Percentiles rank a stretch among this genome's conserved stretches.
Evolutionary conservation across 2,113 vertebrate genomes (phyloP).

Genomic region (Engraulis encrasicolus): DNA sequence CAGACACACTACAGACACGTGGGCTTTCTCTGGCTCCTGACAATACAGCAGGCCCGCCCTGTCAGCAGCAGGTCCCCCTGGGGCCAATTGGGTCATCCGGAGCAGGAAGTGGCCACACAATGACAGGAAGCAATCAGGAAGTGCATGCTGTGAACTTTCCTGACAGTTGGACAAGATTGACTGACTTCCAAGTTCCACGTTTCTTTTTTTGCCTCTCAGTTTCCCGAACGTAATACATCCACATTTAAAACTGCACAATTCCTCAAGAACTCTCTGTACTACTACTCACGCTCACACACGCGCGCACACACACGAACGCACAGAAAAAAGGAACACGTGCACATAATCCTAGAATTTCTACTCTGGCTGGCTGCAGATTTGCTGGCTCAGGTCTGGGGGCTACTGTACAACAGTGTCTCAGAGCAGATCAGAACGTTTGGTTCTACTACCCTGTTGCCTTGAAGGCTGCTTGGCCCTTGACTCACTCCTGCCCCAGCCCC

Average conservation of each 20-base stretch:
- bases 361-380: neutral
- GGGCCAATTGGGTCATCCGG: slow-evolving; percentile 55
- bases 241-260: neutral
- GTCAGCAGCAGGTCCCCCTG: slow-evolving; percentile 41
- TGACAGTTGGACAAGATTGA: slow-evolving; percentile 61
- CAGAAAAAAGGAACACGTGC: neutral
- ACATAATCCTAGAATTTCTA: neutral
- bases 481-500: too few relatives aligned
- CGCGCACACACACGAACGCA: too few relatives aligned
- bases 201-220: slow-evolving; percentile 50
- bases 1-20: slow-evolving; percentile 17
- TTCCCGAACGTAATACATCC: slow-evolving; percentile 15
- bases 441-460: neutral
- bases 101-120: slow-evolving; percentile 77
- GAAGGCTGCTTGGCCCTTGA: too few relatives aligned
- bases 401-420: neutral
- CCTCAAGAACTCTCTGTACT: too few relatives aligned
- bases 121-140: slow-evolving; percentile 84
- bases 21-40: neutral
- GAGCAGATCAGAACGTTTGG: neutral
- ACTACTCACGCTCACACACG: too few relatives aligned
- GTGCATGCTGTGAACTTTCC: slow-evolving; percentile 64
- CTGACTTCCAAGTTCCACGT: slow-evolving; percentile 44
- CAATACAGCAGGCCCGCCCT: neutral
- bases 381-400: neutral